Evolutionary conservation across 2,888 invertebrate genomes (phyloP).

Genomic region (Trimorus sp.): DNA sequence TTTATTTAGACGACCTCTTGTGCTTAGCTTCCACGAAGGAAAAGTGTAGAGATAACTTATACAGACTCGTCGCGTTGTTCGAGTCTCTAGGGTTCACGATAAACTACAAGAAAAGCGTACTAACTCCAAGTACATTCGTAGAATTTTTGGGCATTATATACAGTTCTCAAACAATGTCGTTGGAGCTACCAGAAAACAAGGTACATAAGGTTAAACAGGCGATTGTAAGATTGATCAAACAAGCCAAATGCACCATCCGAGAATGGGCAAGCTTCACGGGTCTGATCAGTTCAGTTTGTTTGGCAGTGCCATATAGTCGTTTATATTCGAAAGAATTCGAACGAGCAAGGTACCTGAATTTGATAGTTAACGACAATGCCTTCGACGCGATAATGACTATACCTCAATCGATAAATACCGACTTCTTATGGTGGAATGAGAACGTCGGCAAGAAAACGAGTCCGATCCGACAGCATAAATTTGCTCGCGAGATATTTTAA

Average conservation of each 20-base stretch:
- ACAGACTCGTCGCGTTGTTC: background rate
- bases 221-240: no score
- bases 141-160: constrained; percentile 8
- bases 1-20: constrained; percentile 11
- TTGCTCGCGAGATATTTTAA: no score
- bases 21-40: background rate
- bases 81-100: background rate
- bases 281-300: no score
- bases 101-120: background rate
- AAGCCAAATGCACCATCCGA: no score
- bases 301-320: no score
- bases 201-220: background rate
- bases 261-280: no score
- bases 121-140: background rate
- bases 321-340: no score
- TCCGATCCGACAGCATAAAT: no score
- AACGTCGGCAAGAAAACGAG: background rate
- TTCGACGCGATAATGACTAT: constrained; percentile 1
- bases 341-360: no score
- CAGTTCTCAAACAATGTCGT: background rate
- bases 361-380: background rate
- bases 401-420: background rate
- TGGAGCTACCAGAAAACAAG: background rate
- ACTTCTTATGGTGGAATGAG: background rate
- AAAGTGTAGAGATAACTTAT: background rate